Percentiles rank a stretch among this genome's conserved stretches.
Conservation (phyloP, 2,888 invertebrate species). For the Pharmacophagus antenor region DNA sequence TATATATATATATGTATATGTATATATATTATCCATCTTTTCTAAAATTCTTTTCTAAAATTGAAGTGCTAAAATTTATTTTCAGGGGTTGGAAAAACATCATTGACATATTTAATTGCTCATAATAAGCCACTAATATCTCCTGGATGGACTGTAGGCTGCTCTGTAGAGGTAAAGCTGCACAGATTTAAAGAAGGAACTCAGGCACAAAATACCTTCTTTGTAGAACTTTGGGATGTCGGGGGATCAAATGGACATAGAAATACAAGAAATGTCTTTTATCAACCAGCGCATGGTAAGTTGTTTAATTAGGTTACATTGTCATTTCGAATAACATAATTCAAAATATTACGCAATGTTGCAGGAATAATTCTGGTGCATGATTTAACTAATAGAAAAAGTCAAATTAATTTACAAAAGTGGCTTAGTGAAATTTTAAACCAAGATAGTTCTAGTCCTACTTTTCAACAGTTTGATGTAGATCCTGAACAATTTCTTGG, state of each 20-base stretch:
- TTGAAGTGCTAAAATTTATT: conserved; percentile 31
- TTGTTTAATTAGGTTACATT: conserved; percentile 4
- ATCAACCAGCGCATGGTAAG: conserved; percentile 93
- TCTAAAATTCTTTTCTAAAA: background rate
- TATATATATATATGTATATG: background rate
- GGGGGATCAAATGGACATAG: conserved; percentile 97
- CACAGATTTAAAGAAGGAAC: conserved; percentile 98
- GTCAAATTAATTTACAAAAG: conserved; percentile 94
- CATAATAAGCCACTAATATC: conserved; percentile 91
- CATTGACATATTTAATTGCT: conserved; percentile 94
- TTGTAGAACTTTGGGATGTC: conserved; percentile 98
- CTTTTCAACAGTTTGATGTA: conserved; percentile 83
- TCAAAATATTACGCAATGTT: conserved; percentile 35
- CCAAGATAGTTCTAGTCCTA: conserved; percentile 80
- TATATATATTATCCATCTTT: background rate
- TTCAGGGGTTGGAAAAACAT: conserved; percentile 97
- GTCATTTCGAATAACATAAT: background rate
- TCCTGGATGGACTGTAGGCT: conserved; percentile 98
- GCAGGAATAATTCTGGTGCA: conserved; percentile 95
- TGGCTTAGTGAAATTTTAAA: conserved; percentile 96
- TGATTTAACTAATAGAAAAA: conserved; percentile 97
- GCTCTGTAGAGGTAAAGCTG: conserved; percentile 96
- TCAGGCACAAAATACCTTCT: conserved; percentile 93
- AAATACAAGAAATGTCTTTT: conserved; percentile 96
- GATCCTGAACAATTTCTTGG: conserved; percentile 94